Percentiles rank a stretch among this genome's conserved stretches.
phyloP scores from a whole-genome alignment of 2,113 vertebrate species.

The Strix aluco region DNA sequence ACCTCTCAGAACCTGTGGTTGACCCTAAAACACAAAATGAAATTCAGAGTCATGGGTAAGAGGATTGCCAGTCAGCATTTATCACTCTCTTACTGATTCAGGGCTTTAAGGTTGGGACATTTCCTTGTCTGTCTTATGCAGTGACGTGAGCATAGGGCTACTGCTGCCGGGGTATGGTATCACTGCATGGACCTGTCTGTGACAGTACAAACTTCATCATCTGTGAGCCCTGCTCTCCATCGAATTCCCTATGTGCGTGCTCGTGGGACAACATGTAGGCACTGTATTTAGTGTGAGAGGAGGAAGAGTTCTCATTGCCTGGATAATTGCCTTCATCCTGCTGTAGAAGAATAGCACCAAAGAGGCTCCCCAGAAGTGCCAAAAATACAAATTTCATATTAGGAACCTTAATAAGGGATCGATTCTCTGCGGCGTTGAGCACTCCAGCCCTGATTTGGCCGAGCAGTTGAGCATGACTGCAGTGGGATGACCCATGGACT shows the following conservation, averaged over 20 bases:
- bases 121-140: not conserved
- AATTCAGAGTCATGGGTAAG: not conserved
- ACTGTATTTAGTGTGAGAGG: not conserved
- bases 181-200: not conserved
- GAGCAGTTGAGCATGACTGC: not conserved
- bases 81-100: not conserved
- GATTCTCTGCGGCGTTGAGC: not conserved
- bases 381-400: not conserved
- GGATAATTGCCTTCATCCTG: not conserved
- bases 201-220: not conserved
- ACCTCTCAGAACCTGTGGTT: not conserved
- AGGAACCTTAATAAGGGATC: not conserved
- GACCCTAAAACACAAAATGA: not conserved
- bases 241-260: not conserved
- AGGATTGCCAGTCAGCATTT: not conserved
- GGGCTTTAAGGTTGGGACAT: not conserved
- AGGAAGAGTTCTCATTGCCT: not conserved
- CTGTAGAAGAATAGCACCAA: not conserved
- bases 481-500: not conserved
- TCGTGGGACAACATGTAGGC: accelerated
- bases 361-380: not conserved
- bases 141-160: not conserved
- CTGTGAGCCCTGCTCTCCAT: not conserved
- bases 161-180: accelerated
- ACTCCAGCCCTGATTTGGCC: not conserved